Conservation (phyloP, 2,113 vertebrate species). For the Shinisaurus crocodilurus region DNA sequence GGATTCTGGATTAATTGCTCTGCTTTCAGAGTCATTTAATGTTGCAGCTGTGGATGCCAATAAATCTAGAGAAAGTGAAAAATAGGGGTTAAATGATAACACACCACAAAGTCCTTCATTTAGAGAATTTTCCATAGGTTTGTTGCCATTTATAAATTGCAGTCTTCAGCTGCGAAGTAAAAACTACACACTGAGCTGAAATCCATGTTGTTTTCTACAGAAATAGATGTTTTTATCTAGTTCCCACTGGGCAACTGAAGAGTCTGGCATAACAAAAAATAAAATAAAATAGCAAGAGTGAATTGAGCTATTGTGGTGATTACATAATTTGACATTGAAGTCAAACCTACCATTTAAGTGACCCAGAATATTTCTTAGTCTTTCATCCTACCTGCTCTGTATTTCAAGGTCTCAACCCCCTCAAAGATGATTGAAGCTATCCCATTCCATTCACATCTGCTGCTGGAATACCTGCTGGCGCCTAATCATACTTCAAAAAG, state of each 20-base stretch:
- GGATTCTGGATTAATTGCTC: conserved; percentile 72
- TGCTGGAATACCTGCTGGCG: conserved; percentile 1
- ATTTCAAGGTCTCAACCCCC: conserved; percentile 6
- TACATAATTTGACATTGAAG: conserved; percentile 26
- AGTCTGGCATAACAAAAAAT: background rate
- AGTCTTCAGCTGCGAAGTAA: conserved; percentile 38
- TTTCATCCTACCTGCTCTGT: conserved; percentile 28
- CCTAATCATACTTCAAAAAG: conserved; percentile 23
- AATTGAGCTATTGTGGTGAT: conserved; percentile 39
- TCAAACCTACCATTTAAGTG: conserved; percentile 41
- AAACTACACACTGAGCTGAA: conserved; percentile 46
- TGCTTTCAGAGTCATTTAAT: conserved; percentile 61
- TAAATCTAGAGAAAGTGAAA: conserved; percentile 62
- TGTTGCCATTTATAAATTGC: conserved; percentile 51
- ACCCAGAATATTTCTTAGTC: conserved; percentile 27
- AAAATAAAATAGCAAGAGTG: conserved; percentile 12
- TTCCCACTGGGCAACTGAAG: conserved; percentile 39
- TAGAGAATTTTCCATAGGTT: conserved; percentile 44
- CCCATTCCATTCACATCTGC: background rate
- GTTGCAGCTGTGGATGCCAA: conserved; percentile 41
- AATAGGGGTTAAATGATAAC: conserved; percentile 60
- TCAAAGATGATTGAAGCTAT: conserved; percentile 26
- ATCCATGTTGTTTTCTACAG: conserved; percentile 54
- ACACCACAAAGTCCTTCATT: conserved; percentile 43
- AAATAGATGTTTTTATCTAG: conserved; percentile 59